Conservation (phyloP, 1,140 invertebrate species). For the Hyphantria cunea region DNA sequence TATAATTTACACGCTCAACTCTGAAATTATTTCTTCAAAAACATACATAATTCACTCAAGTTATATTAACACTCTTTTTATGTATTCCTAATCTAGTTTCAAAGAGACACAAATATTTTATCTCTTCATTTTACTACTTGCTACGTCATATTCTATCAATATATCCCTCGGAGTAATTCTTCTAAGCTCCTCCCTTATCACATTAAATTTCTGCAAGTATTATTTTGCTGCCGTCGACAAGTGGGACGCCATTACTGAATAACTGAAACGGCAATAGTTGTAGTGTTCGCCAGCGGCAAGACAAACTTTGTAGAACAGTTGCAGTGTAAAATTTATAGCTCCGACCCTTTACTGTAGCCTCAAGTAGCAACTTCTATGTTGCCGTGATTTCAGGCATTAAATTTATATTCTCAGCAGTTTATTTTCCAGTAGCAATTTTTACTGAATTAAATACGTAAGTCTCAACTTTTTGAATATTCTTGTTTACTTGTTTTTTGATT, state of each 20-base stretch:
- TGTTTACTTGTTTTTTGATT: no score
- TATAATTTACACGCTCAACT: no score
- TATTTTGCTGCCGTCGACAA: slow-evolving; percentile 18
- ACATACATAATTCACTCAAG: neutral
- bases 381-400: slow-evolving; percentile 14
- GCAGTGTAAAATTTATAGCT: slow-evolving; percentile 24
- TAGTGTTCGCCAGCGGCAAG: slow-evolving; percentile 5
- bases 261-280: slow-evolving; percentile 6
- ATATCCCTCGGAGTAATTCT: slow-evolving; percentile 16
- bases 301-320: slow-evolving; percentile 20
- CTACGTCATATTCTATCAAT: slow-evolving; percentile 26
- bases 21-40: no score
- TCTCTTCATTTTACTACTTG: slow-evolving; percentile 20
- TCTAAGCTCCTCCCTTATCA: slow-evolving; percentile 22
- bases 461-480: no score
- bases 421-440: neutral
- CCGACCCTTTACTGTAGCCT: slow-evolving; percentile 16
- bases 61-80: slow-evolving; percentile 11
- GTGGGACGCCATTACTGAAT: slow-evolving; percentile 5
- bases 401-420: neutral
- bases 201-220: slow-evolving; percentile 18
- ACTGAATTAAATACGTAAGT: neutral
- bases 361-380: slow-evolving; percentile 6
- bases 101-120: slow-evolving; percentile 23
- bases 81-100: slow-evolving; percentile 11